Evolutionary conservation across 2,888 invertebrate species (phyloP).

Genomic region (Pseudanteris insignis): DNA sequence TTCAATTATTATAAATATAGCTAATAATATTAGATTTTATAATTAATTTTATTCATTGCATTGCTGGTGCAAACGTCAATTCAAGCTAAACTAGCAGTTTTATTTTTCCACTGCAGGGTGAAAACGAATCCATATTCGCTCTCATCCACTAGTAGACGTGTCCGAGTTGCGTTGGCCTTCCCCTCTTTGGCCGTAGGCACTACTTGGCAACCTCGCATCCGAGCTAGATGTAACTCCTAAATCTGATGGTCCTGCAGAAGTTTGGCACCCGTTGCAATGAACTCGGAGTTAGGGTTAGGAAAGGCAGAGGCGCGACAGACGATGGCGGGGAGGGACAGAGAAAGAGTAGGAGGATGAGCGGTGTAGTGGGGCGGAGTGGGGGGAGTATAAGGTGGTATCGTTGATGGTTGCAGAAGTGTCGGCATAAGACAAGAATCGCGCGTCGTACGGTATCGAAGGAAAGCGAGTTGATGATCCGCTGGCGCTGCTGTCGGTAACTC

Average conservation of each 20-base stretch:
- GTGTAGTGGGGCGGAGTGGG: not conserved
- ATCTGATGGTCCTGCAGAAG: conserved; percentile 32
- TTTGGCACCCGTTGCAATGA: conserved; percentile 22
- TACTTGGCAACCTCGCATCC: not conserved
- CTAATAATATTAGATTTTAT: too few relatives aligned
- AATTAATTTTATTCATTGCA: too few relatives aligned
- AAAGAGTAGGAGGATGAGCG: not conserved
- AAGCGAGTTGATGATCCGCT: conserved; percentile 34
- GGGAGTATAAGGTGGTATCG: too few relatives aligned
- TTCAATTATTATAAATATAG: too few relatives aligned
- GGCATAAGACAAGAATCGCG: conserved; percentile 14
- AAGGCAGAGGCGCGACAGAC: not conserved
- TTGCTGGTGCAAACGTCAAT: too few relatives aligned
- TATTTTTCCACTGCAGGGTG: too few relatives aligned
- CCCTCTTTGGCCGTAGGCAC: too few relatives aligned
- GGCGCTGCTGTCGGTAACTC: conserved; percentile 24
- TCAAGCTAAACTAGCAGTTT: too few relatives aligned
- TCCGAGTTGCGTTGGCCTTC: too few relatives aligned
- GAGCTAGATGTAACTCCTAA: conserved; percentile 13
- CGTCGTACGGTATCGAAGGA: conserved; percentile 31
- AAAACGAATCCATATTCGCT: too few relatives aligned
- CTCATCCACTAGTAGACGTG: too few relatives aligned
- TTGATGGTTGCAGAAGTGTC: conserved; percentile 4
- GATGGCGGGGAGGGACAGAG: not conserved
- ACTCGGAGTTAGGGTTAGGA: conserved; percentile 17